phyloP scores from a whole-genome alignment of 2,113 vertebrate genomes.

The Sinocyclocheilus grahami region DNA sequence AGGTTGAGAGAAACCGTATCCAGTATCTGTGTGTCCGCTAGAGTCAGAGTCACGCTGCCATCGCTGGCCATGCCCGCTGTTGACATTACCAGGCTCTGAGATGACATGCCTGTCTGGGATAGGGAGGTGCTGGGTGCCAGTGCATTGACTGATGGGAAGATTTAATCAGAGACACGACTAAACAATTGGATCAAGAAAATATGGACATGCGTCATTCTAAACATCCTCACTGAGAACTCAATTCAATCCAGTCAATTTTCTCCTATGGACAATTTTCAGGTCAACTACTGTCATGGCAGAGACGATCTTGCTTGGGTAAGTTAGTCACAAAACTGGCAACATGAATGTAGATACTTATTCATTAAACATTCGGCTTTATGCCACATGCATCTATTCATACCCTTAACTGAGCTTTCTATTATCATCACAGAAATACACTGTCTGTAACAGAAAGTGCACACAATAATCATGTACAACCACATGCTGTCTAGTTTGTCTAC shows the following conservation, averaged over 20 bases:
- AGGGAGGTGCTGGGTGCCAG: conserved; percentile 80
- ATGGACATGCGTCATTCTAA: no score
- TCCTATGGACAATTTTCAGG: no score
- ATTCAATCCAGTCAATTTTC: no score
- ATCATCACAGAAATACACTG: not conserved
- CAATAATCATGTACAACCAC: not conserved
- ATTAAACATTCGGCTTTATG: not conserved
- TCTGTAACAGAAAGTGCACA: not conserved
- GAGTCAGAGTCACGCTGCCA: conserved; percentile 89
- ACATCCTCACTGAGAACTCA: no score
- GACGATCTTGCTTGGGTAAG: no score
- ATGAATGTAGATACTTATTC: not conserved
- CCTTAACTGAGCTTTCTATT: not conserved
- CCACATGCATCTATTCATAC: not conserved
- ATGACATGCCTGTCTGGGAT: conserved; percentile 79
- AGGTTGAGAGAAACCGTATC: conserved; percentile 94
- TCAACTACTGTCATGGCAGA: no score
- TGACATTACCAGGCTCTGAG: conserved; percentile 92
- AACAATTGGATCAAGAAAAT: not conserved
- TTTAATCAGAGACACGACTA: not conserved
- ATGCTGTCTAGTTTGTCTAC: no score
- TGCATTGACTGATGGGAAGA: conserved; percentile 70
- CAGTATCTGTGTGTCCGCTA: conserved; percentile 94
- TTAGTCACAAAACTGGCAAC: no score
- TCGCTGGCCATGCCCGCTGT: conserved; percentile 84